Conservation (phyloP, 2,113 vertebrate species). For the Lasiurus borealis region DNA sequence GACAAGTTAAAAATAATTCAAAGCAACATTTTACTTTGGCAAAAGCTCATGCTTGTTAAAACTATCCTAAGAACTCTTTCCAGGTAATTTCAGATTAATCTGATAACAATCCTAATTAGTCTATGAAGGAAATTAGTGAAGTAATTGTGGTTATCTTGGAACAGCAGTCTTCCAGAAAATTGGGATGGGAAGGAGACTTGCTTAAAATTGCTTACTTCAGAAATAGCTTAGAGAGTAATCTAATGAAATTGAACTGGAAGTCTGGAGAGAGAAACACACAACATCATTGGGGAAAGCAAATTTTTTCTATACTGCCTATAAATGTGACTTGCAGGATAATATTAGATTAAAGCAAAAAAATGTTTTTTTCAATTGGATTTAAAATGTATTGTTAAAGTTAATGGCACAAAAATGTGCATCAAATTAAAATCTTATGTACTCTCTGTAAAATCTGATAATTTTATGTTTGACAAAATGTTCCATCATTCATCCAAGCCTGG, state of each 20-base stretch:
- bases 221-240: slow-evolving; percentile 9
- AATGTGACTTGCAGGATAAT: neutral
- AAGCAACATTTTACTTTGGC: slow-evolving; percentile 18
- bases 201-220: slow-evolving; percentile 50
- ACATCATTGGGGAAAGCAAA: neutral
- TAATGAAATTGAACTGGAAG: slow-evolving; percentile 2
- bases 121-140: slow-evolving; percentile 57
- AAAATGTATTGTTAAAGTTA: slow-evolving; percentile 28
- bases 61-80: slow-evolving; percentile 27
- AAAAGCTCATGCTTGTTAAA: slow-evolving; percentile 62
- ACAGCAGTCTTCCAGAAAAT: neutral
- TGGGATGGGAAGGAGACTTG: neutral
- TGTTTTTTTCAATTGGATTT: slow-evolving; percentile 4
- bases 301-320: neutral
- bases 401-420: neutral
- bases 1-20: slow-evolving; percentile 51
- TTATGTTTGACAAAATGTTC: neutral
- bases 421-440: slow-evolving; percentile 39
- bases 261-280: neutral
- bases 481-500: neutral
- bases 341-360: slow-evolving; percentile 32
- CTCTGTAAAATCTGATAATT: slow-evolving; percentile 1
- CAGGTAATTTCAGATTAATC: slow-evolving; percentile 59
- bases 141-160: slow-evolving; percentile 56
- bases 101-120: slow-evolving; percentile 57